phyloP scores from a whole-genome alignment of 2,888 invertebrate genomes.

The Onchidella celtica region DNA sequence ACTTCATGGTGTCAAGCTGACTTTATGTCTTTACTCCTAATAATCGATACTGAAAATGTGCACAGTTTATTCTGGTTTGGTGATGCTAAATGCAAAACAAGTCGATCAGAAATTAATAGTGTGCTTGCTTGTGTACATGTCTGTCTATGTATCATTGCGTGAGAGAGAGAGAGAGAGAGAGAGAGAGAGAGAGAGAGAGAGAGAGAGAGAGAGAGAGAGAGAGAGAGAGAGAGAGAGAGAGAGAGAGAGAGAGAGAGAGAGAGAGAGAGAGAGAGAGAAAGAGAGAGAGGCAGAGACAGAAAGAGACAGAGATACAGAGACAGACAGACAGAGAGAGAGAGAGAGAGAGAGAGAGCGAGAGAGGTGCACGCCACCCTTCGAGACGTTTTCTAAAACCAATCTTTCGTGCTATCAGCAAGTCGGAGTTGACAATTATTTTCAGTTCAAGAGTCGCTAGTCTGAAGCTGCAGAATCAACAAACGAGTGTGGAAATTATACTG shows the following conservation, averaged over 20 bases:
- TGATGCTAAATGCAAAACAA: neutral
- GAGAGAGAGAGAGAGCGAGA: slow-evolving; percentile 49
- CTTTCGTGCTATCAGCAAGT: too few relatives aligned
- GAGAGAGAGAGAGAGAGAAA: slow-evolving; percentile 35
- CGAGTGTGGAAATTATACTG: neutral
- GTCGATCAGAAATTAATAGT: neutral
- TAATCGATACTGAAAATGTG: too few relatives aligned
- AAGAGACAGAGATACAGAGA: slow-evolving; percentile 35
- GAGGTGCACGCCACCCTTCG: neutral
- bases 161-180: neutral
- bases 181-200: slow-evolving; percentile 2
- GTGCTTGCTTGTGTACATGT: neutral
- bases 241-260: slow-evolving; percentile 41
- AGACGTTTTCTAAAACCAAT: too few relatives aligned
- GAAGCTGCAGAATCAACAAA: neutral
- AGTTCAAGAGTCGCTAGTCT: neutral
- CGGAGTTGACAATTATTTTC: neutral
- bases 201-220: slow-evolving; percentile 9
- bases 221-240: slow-evolving; percentile 36
- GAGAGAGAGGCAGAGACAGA: slow-evolving; percentile 19
- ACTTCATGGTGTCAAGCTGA: too few relatives aligned
- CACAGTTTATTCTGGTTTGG: too few relatives aligned
- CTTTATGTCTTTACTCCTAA: too few relatives aligned
- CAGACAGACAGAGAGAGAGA: slow-evolving; percentile 38
- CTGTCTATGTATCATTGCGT: too few relatives aligned